Evolutionary conservation across 2,888 invertebrate species (phyloP).

Genomic region (Sphaerophoria taeniata): DNA sequence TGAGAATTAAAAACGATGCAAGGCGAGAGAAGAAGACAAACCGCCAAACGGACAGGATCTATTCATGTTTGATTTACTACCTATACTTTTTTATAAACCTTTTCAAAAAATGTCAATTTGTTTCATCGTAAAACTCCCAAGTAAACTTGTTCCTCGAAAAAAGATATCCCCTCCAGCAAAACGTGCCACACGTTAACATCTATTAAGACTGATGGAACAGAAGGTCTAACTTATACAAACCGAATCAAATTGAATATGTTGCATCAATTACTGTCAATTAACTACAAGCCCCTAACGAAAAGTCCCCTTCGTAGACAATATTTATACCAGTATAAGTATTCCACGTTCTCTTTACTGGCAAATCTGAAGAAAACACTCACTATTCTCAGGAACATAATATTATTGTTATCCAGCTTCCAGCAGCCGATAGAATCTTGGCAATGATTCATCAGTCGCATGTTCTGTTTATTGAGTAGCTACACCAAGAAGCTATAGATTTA

Average conservation of each 20-base stretch:
- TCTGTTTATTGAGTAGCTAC: conserved; percentile 40
- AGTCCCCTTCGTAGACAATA: too few relatives aligned
- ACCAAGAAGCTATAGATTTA: conserved; percentile 36
- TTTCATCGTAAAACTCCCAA: conserved; percentile 2
- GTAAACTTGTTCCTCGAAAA: background rate
- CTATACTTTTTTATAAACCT: too few relatives aligned
- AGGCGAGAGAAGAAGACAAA: too few relatives aligned
- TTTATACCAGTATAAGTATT: background rate
- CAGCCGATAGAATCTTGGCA: background rate
- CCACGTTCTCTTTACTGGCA: background rate
- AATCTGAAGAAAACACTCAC: background rate
- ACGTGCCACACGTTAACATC: conserved; percentile 44
- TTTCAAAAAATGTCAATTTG: too few relatives aligned
- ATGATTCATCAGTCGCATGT: background rate
- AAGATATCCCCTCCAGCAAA: conserved; percentile 10
- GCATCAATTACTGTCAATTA: conserved; percentile 70
- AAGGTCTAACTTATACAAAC: conserved; percentile 72
- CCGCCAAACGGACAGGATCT: too few relatives aligned
- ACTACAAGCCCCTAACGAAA: background rate
- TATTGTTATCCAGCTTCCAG: background rate
- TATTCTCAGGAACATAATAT: background rate
- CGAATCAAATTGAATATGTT: conserved; percentile 74
- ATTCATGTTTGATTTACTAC: too few relatives aligned
- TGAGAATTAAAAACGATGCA: too few relatives aligned
- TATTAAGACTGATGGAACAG: conserved; percentile 46